phyloP scores from a whole-genome alignment of 37 sponge, comb jelly and placozoan species.

The Beroe forskalii region DNA sequence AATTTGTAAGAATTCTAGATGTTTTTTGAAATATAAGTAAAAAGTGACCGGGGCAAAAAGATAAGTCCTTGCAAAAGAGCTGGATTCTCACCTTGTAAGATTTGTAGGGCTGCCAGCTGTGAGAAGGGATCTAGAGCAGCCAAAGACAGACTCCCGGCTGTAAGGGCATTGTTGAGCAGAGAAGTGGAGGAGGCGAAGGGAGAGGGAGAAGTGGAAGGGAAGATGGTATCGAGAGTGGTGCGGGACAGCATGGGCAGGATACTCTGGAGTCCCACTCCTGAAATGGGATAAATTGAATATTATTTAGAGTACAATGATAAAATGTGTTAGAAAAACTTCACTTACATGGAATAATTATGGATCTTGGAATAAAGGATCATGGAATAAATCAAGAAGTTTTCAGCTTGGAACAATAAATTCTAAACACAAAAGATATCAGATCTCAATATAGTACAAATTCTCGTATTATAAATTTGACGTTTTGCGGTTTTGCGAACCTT shows the following conservation, averaged over 20 bases:
- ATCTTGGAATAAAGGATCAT: no score
- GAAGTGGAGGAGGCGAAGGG: neutral
- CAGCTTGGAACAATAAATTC: no score
- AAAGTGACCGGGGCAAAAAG: no score
- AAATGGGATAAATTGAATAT: neutral
- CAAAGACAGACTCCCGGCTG: neutral
- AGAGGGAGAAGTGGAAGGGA: neutral
- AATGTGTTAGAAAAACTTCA: neutral
- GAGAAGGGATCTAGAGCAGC: conserved; percentile 34
- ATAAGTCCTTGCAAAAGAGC: no score
- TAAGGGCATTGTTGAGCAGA: neutral
- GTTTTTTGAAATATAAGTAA: no score
- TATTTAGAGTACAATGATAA: neutral
- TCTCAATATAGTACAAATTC: no score
- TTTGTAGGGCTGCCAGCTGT: conserved; percentile 45
- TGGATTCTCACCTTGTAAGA: conserved; percentile 61
- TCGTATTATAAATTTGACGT: no score
- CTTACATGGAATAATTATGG: no score
- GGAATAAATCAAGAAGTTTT: no score
- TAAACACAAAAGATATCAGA: no score
- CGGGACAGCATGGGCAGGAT: conserved; percentile 26
- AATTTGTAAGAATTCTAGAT: no score
- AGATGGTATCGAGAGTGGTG: neutral
- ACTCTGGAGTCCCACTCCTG: neutral
- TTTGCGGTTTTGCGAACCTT: no score